Base-by-base conservation (phyloP, 1,140 invertebrate species). In the Orius insidiosus region DNA sequence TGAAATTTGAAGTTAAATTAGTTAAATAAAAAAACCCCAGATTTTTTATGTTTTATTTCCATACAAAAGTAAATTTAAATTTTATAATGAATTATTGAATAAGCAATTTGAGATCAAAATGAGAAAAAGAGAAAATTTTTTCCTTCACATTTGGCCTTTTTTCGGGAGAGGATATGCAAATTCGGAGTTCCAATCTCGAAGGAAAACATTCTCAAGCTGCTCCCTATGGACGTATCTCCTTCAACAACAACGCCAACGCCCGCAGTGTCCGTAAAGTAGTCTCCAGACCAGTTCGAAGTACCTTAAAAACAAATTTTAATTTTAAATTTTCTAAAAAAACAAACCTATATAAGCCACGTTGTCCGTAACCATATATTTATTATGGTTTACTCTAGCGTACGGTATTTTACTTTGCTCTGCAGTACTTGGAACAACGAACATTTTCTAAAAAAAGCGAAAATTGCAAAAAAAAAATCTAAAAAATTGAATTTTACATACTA, bases 321-420 rank as follows among this genome's bases (percentile, higher is more conserved):
- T 24, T 24, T 24, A 24, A 4, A 3, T 7, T 4, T 24, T 24
- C 24, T 24, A 24, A 4, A 32, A 35, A 30, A 9, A 54, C 54
- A 57, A 56, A 73, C 78, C 93, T 55, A 98, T 89, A 64, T 90
- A 97, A 9, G 85, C 92, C 8, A 74, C 70, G 30, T 77, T 72
- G 56, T 98, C 94, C 0, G 93, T 97, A 1, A 98, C 92, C 93
- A 98, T 96, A 60, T 95, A 98, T 61, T 98, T 98, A 61, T 96
- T 96, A 63, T 98, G 94, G 63, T 96, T 97, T 0, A 98, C 93
- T 49, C 93, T 67, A 0, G 75, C 72, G 66, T 66, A 95, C 5
- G 90, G 90, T 54, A 98, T 92, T 60, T 80, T 76, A 35, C 67
- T 62, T 59, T 95, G 85, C 14, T 76, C 70, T 2, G 72, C 62